phyloP scores from a whole-genome alignment of 2,113 vertebrate species.

The Geococcyx californianus region DNA sequence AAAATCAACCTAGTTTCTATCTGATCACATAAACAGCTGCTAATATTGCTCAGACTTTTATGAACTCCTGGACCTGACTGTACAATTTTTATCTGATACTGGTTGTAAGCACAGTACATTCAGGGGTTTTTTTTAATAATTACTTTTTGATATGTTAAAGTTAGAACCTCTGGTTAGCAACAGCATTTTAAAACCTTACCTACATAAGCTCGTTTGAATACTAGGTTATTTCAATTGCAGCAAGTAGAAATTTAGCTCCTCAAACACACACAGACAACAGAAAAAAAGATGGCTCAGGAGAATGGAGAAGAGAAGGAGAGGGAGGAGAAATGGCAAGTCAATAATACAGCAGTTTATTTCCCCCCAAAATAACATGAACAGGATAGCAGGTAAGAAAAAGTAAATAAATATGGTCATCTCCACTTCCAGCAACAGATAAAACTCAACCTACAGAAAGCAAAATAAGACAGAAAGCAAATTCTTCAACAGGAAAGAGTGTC shows the following conservation, averaged over 20 bases:
- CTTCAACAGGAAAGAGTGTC: background rate
- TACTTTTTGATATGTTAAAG: background rate
- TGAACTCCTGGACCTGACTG: background rate
- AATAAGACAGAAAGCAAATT: background rate
- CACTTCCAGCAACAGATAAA: background rate
- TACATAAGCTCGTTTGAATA: background rate
- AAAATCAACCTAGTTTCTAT: background rate
- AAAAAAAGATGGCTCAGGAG: background rate
- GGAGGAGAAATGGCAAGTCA: background rate
- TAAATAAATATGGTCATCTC: background rate
- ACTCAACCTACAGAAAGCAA: background rate
- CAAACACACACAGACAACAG: background rate
- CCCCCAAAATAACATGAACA: background rate
- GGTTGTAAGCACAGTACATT: background rate
- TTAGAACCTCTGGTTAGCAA: background rate
- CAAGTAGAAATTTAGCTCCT: background rate
- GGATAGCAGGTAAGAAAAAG: background rate
- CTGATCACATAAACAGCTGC: background rate
- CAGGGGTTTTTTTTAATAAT: background rate
- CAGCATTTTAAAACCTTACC: background rate
- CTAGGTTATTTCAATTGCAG: background rate
- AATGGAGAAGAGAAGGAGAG: background rate
- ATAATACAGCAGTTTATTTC: background rate
- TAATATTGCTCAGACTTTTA: background rate
- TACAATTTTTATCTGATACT: background rate